A percentile compares a stretch with the other conserved stretches of the same genome.
These are phyloP conservation scores for Fundulus diaphanus DNA, from an alignment of 2,797 vertebrate species.

Conservation along the genomic window DNA sequence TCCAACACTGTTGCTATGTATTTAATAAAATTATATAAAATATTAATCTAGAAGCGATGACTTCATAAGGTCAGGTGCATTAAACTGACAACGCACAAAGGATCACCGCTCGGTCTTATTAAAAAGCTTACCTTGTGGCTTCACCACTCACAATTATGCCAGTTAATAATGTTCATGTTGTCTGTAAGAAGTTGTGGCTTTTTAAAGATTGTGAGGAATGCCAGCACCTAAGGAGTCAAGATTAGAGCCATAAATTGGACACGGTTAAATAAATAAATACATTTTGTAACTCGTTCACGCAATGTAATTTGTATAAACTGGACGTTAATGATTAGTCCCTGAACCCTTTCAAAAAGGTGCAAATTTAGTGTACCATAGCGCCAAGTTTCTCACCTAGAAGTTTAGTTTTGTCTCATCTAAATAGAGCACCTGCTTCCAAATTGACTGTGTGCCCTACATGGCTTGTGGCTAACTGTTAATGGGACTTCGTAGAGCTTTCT, in stretches of 20 bases:
- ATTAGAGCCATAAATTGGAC: constrained; percentile 21
- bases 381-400: too few species aligned
- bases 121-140: constrained; percentile 31
- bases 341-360: too few species aligned
- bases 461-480: too few species aligned
- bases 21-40: constrained; percentile 40
- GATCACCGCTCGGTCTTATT: constrained; percentile 20
- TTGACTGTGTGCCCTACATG: too few species aligned
- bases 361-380: too few species aligned
- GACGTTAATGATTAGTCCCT: too few species aligned
- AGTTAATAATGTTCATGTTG: constrained; percentile 25
- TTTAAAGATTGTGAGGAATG: too few species aligned
- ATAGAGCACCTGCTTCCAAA: too few species aligned
- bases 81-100: constrained; percentile 34
- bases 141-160: background rate
- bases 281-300: constrained; percentile 10
- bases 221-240: too few species aligned
- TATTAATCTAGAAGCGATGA: constrained; percentile 16
- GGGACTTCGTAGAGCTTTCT: too few species aligned
- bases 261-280: constrained; percentile 29
- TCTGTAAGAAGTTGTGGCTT: constrained; percentile 43
- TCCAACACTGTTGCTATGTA: constrained; percentile 49
- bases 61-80: constrained; percentile 29
- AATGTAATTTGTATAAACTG: constrained; percentile 26
- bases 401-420: too few species aligned